Base-by-base conservation (phyloP, 2,888 invertebrate species). In the Pasiphila rectangulata region DNA sequence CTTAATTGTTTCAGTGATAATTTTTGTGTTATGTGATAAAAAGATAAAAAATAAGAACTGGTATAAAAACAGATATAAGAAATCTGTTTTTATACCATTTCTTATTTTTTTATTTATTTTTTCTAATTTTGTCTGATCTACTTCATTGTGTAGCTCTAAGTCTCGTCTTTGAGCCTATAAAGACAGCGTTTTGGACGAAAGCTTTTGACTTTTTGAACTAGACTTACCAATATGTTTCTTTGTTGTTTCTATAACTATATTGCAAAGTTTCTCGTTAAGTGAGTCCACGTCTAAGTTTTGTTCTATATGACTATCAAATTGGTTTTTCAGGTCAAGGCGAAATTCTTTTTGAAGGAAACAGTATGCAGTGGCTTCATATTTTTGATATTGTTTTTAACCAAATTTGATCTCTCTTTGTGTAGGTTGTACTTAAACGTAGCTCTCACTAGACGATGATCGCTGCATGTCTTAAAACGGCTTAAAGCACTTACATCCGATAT, bases 351-450 rank as follows among this genome's bases (percentile, higher is more conserved):
- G 16, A 17, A 10, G 16, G 2, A n/a, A n/a, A n/a, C n/a, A n/a
- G n/a, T n/a, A n/a, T 25, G 10, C 5, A 13, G 27, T 7, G 12
- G 7, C 4, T 27, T 38, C 38, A 19, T 38, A 38, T 5, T 38
- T 39, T 9, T 20, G 39, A 5, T 39, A 29, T 20, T 39, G 39
- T 5, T 9, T 12, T 12, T 10, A 4, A 39, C 12, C 29, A 39
- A 29, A 2, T 39, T 39, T 6, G 15, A 19, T 13, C n/a, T n/a
- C n/a, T n/a, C n/a, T n/a, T n/a, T n/a, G n/a, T n/a, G n/a, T n/a
- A n/a, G n/a, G n/a, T n/a, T n/a, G n/a, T n/a, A n/a, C n/a, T n/a
- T n/a, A n/a, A n/a, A n/a, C n/a, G n/a, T n/a, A n/a, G n/a, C n/a
- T n/a, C n/a, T n/a, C n/a, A n/a, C n/a, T n/a, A n/a, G n/a, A n/a